A percentile compares a stretch with the other conserved stretches of the same genome.
Evolutionary conservation across 2,797 vertebrate genomes (phyloP).

Genomic region (Poecilia gillii): DNA sequence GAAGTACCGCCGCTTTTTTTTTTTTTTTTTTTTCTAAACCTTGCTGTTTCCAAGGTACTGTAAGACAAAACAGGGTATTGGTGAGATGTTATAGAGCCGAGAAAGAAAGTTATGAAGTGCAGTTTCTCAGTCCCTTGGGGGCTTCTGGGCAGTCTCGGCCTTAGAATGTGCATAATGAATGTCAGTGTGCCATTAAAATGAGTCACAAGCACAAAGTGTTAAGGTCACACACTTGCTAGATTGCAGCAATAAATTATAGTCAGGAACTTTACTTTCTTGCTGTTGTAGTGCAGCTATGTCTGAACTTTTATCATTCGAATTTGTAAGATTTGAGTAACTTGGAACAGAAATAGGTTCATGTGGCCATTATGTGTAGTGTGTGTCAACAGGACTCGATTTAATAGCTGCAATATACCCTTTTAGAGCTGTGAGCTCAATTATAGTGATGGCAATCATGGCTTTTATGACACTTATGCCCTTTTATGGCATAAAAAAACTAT

Average conservation of each 20-base stretch:
- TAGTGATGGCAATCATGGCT: background rate
- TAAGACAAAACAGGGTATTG: no score
- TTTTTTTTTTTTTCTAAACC: no score
- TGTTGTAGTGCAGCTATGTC: background rate
- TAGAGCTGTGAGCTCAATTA: background rate
- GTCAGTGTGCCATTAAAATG: constrained; percentile 14
- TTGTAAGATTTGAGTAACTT: constrained; percentile 1
- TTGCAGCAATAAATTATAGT: constrained; percentile 10
- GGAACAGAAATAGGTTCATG: background rate
- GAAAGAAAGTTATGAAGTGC: background rate
- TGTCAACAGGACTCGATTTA: background rate
- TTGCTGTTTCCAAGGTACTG: background rate
- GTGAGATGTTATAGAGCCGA: background rate
- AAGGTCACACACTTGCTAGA: constrained; percentile 9
- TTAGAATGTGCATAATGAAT: constrained; percentile 10
- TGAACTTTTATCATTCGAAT: background rate
- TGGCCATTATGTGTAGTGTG: background rate
- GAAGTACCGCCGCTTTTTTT: no score
- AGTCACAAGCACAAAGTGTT: constrained; percentile 5
- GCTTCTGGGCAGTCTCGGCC: constrained; percentile 3
- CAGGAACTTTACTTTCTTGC: constrained; percentile 6
- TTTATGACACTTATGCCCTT: no score
- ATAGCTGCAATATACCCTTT: background rate
- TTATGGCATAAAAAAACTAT: no score
- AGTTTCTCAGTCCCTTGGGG: constrained; percentile 1